phyloP scores from a whole-genome alignment of 2,888 invertebrate genomes.

The Yponomeuta sedellus region DNA sequence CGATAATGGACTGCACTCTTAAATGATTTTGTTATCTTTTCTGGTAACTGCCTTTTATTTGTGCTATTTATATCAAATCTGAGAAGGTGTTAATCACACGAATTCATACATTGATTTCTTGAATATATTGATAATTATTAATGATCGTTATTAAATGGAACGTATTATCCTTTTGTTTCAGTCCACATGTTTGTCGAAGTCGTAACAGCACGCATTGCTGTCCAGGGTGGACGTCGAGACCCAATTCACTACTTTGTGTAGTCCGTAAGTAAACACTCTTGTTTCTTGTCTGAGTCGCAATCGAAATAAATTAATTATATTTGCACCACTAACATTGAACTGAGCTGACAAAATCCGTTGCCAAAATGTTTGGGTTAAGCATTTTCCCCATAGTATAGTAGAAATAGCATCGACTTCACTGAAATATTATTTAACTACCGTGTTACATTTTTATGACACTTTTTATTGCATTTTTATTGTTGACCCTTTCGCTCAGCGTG shows the following conservation, averaged over 20 bases:
- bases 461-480: no score
- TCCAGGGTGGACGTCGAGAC: constrained; percentile 88
- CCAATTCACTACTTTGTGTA: constrained; percentile 84
- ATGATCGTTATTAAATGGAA: neutral
- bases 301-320: neutral
- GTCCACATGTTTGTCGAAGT: constrained; percentile 88
- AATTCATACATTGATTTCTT: neutral
- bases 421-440: no score
- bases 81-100: neutral
- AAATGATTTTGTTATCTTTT: neutral
- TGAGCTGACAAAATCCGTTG: no score
- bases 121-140: no score
- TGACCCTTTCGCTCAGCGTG: no score
- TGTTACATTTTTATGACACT: no score
- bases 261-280: constrained; percentile 82
- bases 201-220: constrained; percentile 87
- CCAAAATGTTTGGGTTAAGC: no score
- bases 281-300: neutral
- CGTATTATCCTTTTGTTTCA: constrained; percentile 40
- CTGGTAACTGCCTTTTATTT: neutral
- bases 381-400: no score
- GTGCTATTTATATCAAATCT: neutral
- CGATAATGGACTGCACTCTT: neutral
- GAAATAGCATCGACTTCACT: no score
- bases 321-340: neutral